phyloP scores from a whole-genome alignment of 2,797 vertebrate genomes.

The Scarus forsteni region DNA sequence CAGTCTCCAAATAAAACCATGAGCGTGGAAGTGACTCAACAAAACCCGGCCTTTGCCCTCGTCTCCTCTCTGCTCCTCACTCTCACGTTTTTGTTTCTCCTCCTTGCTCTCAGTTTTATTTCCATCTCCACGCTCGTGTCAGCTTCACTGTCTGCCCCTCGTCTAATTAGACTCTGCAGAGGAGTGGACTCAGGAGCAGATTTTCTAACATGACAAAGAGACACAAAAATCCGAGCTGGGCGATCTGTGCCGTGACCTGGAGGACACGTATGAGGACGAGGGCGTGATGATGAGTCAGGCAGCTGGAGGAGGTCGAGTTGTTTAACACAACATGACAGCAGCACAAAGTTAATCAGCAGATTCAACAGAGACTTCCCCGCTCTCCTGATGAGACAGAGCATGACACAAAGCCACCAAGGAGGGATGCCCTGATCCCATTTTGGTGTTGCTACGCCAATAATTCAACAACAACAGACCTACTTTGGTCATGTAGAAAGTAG shows the following conservation, averaged over 20 bases:
- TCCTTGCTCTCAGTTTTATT: constrained; percentile 2
- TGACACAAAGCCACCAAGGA: neutral
- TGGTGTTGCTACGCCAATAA: no score
- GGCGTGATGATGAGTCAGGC: constrained; percentile 1
- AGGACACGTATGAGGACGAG: constrained; percentile 11
- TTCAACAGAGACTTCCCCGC: neutral
- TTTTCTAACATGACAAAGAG: neutral
- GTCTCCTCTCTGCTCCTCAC: constrained; percentile 1
- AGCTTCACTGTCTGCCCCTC: constrained; percentile 1
- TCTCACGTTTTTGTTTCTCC: constrained; percentile 22
- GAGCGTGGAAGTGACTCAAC: constrained; percentile 42
- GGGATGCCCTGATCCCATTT: no score
- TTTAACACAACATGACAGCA: no score
- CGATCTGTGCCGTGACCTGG: constrained; percentile 40
- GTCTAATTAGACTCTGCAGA: constrained; percentile 12
- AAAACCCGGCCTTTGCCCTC: constrained; percentile 41
- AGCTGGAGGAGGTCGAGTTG: neutral
- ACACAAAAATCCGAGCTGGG: neutral
- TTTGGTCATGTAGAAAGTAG: no score
- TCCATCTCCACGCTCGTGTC: constrained; percentile 5
- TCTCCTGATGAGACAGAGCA: constrained; percentile 7
- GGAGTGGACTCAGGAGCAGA: constrained; percentile 13
- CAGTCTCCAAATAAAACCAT: constrained; percentile 3
- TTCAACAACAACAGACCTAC: no score
- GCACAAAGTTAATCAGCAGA: neutral